These are phyloP conservation scores for Oncorhynchus kisutch DNA, from an alignment of 2,113 vertebrate genomes.

Conservation along the genomic window DNA sequence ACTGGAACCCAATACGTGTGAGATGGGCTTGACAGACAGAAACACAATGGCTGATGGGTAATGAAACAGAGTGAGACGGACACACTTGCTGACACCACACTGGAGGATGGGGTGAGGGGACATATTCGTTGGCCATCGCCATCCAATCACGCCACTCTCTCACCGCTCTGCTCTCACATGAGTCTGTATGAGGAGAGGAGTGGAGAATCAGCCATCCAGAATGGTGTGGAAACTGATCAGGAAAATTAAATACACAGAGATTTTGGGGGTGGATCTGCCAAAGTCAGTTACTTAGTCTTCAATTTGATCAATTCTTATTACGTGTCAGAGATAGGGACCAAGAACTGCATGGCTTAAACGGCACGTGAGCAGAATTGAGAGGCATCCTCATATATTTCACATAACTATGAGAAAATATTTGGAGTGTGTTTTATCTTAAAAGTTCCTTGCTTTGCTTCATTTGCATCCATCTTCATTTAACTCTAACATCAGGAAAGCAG, in stretches of 20 bases:
- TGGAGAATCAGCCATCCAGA: neutral
- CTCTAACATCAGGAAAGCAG: slow-evolving; percentile 22
- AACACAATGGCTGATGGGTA: slow-evolving; percentile 48
- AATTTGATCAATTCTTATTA: too few species aligned
- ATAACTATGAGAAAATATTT: slow-evolving; percentile 6
- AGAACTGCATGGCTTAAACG: too few species aligned
- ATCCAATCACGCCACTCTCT: neutral
- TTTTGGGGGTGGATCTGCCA: too few species aligned
- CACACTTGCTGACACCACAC: slow-evolving; percentile 43
- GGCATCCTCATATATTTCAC: neutral
- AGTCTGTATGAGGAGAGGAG: neutral
- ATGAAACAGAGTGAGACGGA: slow-evolving; percentile 32
- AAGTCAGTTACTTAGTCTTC: too few species aligned
- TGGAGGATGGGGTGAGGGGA: slow-evolving; percentile 3
- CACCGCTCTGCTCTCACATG: neutral
- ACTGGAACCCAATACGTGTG: slow-evolving; percentile 58
- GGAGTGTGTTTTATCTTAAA: too few species aligned
- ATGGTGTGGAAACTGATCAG: neutral
- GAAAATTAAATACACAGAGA: too few species aligned
- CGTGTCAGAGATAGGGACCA: too few species aligned
- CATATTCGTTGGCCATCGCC: too few species aligned
- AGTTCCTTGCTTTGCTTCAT: neutral
- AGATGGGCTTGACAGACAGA: slow-evolving; percentile 45
- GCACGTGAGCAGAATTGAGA: too few species aligned
- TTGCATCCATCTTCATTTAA: neutral